Evolutionary conservation across 2,797 vertebrate species (phyloP), one percentile per base, ranked within the genome.

Genomic region (Helicolenus hilgendorfi): DNA sequence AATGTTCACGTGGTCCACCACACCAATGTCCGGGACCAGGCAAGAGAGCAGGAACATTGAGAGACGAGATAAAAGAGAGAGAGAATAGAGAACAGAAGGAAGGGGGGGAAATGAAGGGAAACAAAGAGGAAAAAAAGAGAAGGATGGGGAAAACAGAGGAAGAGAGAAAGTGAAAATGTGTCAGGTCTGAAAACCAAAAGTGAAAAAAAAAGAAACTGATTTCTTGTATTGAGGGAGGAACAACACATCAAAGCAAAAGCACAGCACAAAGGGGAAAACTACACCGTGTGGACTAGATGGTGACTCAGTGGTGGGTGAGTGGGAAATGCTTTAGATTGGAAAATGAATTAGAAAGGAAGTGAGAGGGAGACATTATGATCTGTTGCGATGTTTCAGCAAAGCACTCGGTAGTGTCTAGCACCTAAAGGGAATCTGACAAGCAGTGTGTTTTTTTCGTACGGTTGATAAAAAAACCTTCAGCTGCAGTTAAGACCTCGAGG

Each of bases 121-220:
- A 95, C 89, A 96, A 96, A 96, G 91, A 85, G 73, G 95, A 86
- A 92, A 89, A 95, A 88, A 91, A 91, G 93, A 85, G 92, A 79
- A 96, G 84, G 95, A 87, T 89, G 92, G 98, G 92, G 97, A 91
- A 94, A 93, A 97, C 81, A 97, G 91, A 98, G 95, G 97, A 97
- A 96, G 96, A 96, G 93, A 96, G 97, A 98, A 98, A 91, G 93
- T 95, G 96, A 96, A 96, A 96, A 96, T 95, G 93, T 93, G 92
- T 98, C 97, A 97, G 97, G 97, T 97, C 96, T 97, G 89, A 96
- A 96, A 96, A 95, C 71, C 79, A 95, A 95, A 94, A 87, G 79
- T 88, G 82, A 86, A 86, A 91, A 86, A 82, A 84, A 69, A 82
- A 41, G 83, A 82, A 95, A 95, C 27, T 18, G 88, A 83, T 81